Evolutionary conservation across 1,140 invertebrate genomes (phyloP), one percentile per base, ranked within the genome.

Genomic region (Zaprionus africanus): DNA sequence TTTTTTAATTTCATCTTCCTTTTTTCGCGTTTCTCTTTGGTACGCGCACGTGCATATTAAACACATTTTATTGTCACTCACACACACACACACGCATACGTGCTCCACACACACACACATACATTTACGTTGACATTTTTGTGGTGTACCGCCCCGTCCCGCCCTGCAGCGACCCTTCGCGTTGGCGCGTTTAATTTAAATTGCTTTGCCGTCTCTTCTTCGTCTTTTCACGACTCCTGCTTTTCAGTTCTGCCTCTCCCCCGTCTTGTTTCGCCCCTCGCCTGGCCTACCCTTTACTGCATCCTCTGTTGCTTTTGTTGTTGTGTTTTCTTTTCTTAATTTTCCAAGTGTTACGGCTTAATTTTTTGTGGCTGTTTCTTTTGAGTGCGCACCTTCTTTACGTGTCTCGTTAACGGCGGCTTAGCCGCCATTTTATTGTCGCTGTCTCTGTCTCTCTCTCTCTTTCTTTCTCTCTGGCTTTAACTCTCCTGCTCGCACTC

Each of bases 31-130:
- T 54, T 59, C 38, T 62, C 28, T 38, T 22, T 65, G 73, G 66
- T 78, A 65, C 82, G 71, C 83, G 57, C 81, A 84, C 82, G 81
- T 83, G 81, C 81, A 83, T 83, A 84, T 83, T 84, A 83, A 83
- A 85, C 68, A 84, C 82, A 78, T 84, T 86, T 82, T 79, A 86
- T 78, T 76, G 71, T 86, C 80, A 68, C 61, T 70, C 83, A 75
- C 76, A 76, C 65, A 62, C 60, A 62, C 57, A 62, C 58, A 73
- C 51, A 19, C 57, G 60, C 51, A 69, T 43, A 22, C 22, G 22
- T 22, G 22, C 22, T 63, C 73, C 36, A 57, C 59, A 63, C 24
- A 71, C 57, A 51, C 22, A 65, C 51, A 68, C 64, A 64, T 36
- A 54, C 63, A 76, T 63, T 63, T 15, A 57, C 54, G 67, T 71